Conservation (phyloP, 1,140 invertebrate genomes). For the Lutraria rhynchaena region DNA sequence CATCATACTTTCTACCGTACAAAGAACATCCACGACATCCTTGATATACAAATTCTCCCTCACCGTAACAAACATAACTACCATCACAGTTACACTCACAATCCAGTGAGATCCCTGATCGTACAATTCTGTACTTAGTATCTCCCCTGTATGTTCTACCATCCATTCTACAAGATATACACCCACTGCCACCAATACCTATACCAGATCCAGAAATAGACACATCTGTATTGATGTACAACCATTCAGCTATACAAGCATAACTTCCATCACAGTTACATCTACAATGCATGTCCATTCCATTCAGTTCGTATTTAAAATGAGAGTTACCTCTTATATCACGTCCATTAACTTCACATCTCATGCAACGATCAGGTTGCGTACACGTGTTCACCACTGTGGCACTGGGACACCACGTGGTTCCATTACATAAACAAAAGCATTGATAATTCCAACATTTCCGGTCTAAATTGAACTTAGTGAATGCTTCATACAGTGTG, state of each 20-base stretch:
- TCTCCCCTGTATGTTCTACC: constrained; percentile 44
- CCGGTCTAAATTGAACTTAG: constrained; percentile 54
- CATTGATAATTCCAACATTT: constrained; percentile 67
- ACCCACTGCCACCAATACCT: constrained; percentile 9
- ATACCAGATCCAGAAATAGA: constrained; percentile 52
- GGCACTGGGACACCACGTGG: constrained; percentile 25
- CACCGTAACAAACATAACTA: constrained; percentile 41
- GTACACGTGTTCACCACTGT: constrained; percentile 40
- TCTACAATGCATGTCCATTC: constrained; percentile 27
- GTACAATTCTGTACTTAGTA: constrained; percentile 36
- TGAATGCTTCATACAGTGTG: constrained; percentile 34
- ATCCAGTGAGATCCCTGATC: constrained; percentile 54
- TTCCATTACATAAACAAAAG: constrained; percentile 69
- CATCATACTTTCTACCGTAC: constrained; percentile 19
- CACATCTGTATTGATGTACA: constrained; percentile 31
- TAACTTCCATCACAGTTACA: constrained; percentile 57
- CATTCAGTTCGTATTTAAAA: constrained; percentile 28
- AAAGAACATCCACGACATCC: constrained; percentile 29
- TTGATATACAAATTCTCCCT: background rate
- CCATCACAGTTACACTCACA: constrained; percentile 63
- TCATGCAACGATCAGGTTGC: constrained; percentile 10
- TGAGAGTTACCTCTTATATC: constrained; percentile 28
- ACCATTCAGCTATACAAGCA: constrained; percentile 41
- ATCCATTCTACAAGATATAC: constrained; percentile 49
- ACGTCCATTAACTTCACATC: constrained; percentile 22